Percentiles rank a stretch among this genome's conserved stretches.
phyloP scores from a whole-genome alignment of 1,140 invertebrate species.

The Bilobella aurantiaca region DNA sequence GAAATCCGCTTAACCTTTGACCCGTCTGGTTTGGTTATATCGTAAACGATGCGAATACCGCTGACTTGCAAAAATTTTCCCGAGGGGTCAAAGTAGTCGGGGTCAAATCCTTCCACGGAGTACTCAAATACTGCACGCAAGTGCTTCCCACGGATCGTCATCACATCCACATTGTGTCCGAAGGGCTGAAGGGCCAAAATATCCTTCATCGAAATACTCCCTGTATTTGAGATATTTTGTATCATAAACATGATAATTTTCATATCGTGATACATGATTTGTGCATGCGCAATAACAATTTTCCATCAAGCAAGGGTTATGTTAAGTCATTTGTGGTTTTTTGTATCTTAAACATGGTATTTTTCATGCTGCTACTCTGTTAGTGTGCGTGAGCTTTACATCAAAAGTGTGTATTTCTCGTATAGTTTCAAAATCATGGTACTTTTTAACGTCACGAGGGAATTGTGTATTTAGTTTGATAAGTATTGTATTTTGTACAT shows the following conservation, averaged over 20 bases:
- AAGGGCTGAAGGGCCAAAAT: conserved; percentile 1
- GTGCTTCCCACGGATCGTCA: background rate
- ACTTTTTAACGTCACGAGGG: too few species aligned
- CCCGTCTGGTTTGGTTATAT: background rate
- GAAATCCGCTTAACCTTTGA: background rate
- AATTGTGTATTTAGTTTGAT: too few species aligned
- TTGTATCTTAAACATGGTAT: too few species aligned
- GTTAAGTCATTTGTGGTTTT: too few species aligned
- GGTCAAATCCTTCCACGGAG: background rate
- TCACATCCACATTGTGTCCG: conserved; percentile 2
- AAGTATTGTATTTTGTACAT: too few species aligned
- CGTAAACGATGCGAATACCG: conserved; percentile 2
- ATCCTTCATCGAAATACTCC: conserved; percentile 7
- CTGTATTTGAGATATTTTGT: background rate
- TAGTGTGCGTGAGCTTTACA: too few species aligned
- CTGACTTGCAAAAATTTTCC: conserved; percentile 5
- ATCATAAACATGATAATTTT: background rate
- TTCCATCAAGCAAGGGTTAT: too few species aligned
- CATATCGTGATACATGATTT: background rate
- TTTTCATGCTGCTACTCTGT: too few species aligned
- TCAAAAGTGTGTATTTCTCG: too few species aligned
- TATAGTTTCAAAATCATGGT: too few species aligned
- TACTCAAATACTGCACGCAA: background rate
- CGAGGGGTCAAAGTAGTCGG: background rate
- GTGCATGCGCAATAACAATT: too few species aligned